These are phyloP conservation scores for Apeltes quadracus DNA, from an alignment of 2,113 vertebrate species.

Conservation along the genomic window DNA sequence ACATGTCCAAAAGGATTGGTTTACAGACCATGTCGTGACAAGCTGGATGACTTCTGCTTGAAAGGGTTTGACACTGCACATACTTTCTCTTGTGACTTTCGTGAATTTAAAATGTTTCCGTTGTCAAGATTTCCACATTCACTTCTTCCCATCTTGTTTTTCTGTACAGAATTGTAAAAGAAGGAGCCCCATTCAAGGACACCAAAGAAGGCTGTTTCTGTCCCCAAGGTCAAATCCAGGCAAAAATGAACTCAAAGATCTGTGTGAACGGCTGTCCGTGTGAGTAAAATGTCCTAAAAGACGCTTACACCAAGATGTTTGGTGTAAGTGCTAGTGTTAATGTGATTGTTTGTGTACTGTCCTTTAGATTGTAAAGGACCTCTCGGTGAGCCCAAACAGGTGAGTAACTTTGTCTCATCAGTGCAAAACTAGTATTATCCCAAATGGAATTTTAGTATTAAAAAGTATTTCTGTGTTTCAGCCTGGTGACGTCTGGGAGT, in stretches of 20 bases:
- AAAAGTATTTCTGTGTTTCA: slow-evolving; percentile 30
- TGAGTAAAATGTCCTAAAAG: slow-evolving; percentile 47
- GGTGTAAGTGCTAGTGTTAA: neutral
- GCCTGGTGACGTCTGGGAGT: slow-evolving; percentile 75
- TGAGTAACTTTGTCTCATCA: slow-evolving; percentile 33
- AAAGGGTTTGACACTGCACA: slow-evolving; percentile 61
- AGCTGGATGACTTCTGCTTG: slow-evolving; percentile 63
- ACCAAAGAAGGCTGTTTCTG: slow-evolving; percentile 72
- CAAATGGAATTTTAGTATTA: neutral
- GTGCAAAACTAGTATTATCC: neutral
- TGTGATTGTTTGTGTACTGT: neutral
- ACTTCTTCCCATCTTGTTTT: slow-evolving; percentile 3
- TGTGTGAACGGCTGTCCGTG: slow-evolving; percentile 71
- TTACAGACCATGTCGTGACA: slow-evolving; percentile 59
- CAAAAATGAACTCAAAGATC: slow-evolving; percentile 53
- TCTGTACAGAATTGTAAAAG: slow-evolving; percentile 12
- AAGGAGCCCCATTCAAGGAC: neutral
- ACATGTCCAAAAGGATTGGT: slow-evolving; percentile 59
- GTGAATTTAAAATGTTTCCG: neutral
- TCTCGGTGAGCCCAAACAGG: slow-evolving; percentile 66
- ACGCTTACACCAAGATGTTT: neutral
- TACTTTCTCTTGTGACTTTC: fast-evolving
- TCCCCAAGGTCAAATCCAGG: slow-evolving; percentile 45
- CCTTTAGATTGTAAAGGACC: slow-evolving; percentile 75
- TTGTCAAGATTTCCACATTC: neutral